Base-by-base conservation (phyloP, 2,888 invertebrate species). In the Rhamphomyia laevipes region DNA sequence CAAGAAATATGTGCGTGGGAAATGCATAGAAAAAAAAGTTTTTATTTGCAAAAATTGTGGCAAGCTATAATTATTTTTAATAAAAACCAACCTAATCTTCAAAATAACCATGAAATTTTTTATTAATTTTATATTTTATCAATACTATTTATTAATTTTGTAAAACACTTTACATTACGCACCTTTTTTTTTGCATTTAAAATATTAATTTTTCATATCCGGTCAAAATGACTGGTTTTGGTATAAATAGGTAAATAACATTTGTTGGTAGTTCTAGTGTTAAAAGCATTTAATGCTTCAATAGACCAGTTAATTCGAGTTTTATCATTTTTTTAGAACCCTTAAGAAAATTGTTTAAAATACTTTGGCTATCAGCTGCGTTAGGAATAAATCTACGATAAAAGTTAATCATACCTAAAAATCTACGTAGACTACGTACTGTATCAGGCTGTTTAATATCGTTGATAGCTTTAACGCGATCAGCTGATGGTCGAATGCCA, bases 401-500 rank as follows among this genome's bases (percentile, higher is more conserved):
- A n/a, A n/a, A 43, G 16, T 16, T 18, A 12, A 51, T 42, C 58
- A 63, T 61, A 3, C 63, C 63, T 2, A 65, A 33, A 48, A 63
- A 64, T 7, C 57, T 43, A 27, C 35, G 21, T 10, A 68, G 50
- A 17, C 58, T 48, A 40, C 56, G 54, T 1, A 58, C 55, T 1
- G 57, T 63, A n/a, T 37, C 43, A 2, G 63, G 65, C 17, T 45
- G 50, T 2, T 58, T 48, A 27, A 57, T 61, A 1, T 58, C 43
- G 9, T 10, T 15, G 2, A 66, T 61, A 2, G 59, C 61, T 27
- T 61, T 46, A 1, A 66, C 63, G 37, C 61, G 61, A 5, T 59
- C 52, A 3, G 54, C 49, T 15, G 62, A 49, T 3, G 67, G 67
- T 31, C 49, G 50, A 5, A 62, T 64, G 30, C 67, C 65, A 0